These are phyloP conservation scores for Protonemura montana DNA, from an alignment of 2,888 invertebrate species.

Conservation along the genomic window DNA sequence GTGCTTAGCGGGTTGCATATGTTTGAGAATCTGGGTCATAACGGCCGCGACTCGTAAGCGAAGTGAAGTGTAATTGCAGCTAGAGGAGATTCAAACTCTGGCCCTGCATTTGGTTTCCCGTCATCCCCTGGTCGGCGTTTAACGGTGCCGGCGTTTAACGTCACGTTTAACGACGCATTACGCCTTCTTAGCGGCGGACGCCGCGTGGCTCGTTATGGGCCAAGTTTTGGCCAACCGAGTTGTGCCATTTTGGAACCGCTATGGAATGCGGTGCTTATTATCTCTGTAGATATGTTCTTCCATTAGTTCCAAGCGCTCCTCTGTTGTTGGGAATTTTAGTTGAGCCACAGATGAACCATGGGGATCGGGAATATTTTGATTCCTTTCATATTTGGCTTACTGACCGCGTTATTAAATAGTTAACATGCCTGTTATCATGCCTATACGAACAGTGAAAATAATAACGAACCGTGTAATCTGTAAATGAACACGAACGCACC, in stretches of 20 bases:
- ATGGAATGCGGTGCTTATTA: not conserved
- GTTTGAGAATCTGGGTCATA: constrained; percentile 5
- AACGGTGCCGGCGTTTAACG: not conserved
- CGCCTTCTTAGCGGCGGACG: not conserved
- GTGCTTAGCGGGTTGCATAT: constrained; percentile 10
- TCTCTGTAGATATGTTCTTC: not conserved
- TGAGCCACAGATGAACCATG: not conserved
- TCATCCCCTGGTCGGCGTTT: not conserved
- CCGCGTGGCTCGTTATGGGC: not conserved
- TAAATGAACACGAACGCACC: not conserved
- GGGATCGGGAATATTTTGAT: not conserved
- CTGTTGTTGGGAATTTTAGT: not conserved
- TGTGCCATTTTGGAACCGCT: not conserved
- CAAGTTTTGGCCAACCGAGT: not conserved
- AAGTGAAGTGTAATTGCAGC: not conserved
- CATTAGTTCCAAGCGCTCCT: not conserved
- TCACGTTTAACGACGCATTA: not conserved
- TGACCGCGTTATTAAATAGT: not conserved
- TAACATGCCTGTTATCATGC: not conserved
- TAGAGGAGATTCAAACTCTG: not conserved
- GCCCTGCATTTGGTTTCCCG: not conserved
- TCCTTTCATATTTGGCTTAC: not conserved
- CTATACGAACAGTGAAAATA: not conserved
- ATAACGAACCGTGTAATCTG: not conserved
- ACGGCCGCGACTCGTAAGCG: constrained; percentile 7